phyloP scores from a whole-genome alignment of 1,140 invertebrate species.

The Idris sp. region DNA sequence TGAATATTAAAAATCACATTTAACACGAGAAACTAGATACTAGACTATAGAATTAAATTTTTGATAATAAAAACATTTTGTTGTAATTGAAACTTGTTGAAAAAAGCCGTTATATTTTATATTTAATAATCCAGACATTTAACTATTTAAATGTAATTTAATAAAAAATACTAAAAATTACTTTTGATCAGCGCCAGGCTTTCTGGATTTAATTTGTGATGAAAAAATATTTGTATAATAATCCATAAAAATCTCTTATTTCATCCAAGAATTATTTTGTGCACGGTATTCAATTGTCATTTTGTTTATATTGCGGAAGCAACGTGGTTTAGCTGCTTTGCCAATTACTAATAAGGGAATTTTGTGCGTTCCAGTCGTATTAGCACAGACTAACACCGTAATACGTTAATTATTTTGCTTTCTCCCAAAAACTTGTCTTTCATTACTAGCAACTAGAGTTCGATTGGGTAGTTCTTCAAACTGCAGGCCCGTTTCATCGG shows the following conservation, averaged over 20 bases:
- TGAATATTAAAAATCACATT: too few relatives aligned
- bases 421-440: conserved; percentile 29
- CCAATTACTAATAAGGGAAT: conserved; percentile 2
- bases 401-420: conserved; percentile 45
- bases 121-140: too few relatives aligned
- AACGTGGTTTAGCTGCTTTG: not conserved
- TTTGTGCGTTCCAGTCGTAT: conserved; percentile 6
- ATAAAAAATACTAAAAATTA: too few relatives aligned
- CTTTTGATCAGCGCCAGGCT: too few relatives aligned
- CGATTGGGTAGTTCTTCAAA: not conserved
- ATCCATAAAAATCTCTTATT: not conserved
- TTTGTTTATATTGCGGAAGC: not conserved
- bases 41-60: too few relatives aligned
- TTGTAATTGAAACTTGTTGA: too few relatives aligned
- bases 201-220: not conserved
- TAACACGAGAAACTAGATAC: too few relatives aligned
- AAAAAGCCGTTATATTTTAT: too few relatives aligned
- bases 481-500: not conserved
- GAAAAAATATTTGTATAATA: not conserved
- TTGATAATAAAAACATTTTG: too few relatives aligned
- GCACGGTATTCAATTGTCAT: not conserved
- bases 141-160: too few relatives aligned
- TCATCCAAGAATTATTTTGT: conserved; percentile 1
- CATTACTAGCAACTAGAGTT: conserved; percentile 3
- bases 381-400: conserved; percentile 9